Conservation (phyloP, 2,113 vertebrate species). For the Hydrolagus affinis region DNA sequence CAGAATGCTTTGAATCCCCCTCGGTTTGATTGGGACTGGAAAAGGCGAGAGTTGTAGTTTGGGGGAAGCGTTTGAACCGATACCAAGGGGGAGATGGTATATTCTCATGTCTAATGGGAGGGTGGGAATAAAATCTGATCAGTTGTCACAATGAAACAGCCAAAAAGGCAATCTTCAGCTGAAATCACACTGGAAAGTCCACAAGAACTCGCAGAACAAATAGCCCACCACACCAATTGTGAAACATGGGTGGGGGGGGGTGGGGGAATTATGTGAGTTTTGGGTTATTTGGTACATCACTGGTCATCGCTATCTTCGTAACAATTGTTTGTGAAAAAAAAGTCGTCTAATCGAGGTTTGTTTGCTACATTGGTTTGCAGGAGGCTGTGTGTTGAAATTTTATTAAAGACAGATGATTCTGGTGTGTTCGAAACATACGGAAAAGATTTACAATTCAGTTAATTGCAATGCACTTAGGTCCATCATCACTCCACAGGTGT, state of each 20-base stretch:
- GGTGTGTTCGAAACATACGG: constrained; percentile 49
- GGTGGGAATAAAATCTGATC: no score
- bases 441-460: constrained; percentile 61
- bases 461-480: constrained; percentile 45
- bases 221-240: no score
- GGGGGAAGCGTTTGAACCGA: no score
- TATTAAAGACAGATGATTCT: constrained; percentile 62
- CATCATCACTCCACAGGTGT: constrained; percentile 53
- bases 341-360: constrained; percentile 28
- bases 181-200: neutral
- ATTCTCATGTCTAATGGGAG: no score
- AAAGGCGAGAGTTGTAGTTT: neutral
- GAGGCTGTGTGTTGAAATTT: constrained; percentile 44
- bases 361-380: constrained; percentile 35
- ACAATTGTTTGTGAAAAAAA: constrained; percentile 42
- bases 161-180: neutral
- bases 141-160: no score
- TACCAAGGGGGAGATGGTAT: neutral
- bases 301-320: constrained; percentile 34
- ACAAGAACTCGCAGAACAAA: neutral
- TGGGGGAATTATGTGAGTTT: no score
- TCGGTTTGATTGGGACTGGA: neutral
- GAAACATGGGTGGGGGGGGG: no score
- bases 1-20: neutral
- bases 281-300: neutral